Evolutionary conservation across 2,888 invertebrate genomes (phyloP), one percentile per base, ranked within the genome.

Genomic region (Cordilura impudica): DNA sequence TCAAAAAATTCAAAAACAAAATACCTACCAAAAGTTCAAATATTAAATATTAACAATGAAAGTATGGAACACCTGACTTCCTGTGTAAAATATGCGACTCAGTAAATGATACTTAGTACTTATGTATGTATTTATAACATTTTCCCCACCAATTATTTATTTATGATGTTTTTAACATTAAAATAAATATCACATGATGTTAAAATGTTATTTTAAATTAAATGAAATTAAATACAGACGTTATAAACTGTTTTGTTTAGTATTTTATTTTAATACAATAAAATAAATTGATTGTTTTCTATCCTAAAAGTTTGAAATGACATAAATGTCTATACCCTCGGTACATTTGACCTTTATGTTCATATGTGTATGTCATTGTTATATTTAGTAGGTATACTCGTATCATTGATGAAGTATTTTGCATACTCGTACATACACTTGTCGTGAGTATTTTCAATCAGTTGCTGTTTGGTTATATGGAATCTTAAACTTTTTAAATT

Each of bases 371-470:
- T n/a, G n/a, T n/a, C n/a, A n/a, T n/a, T n/a, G n/a, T n/a, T n/a
- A n/a, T n/a, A n/a, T 47, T 19, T 47, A 10, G 8, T 19, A 47
- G 47, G 14, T 47, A 19, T 47, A 6, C 6, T 12, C 14, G 5
- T 12, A 18, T n/a, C n/a, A n/a, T n/a, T n/a, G n/a, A n/a, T n/a
- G 2, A 14, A 6, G 45, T 45, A 6, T 18, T 10, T 12, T 47
- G 47, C 19, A 19, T 47, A 19, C 47, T 10, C n/a, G n/a, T 47
- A 19, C 23, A 45, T 23, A 7, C 10, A 61, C 45, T 29, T 8
- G 26, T 14, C 61, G 61, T 47, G 45, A 61, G 45, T 16, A 16
- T 6, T 45, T 21, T 61, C 61, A 61, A 61, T 61, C 45, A 61
- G 61, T 61, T 47, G 19, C 35, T n/a, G n/a, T n/a, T n/a, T n/a